Base-by-base conservation (phyloP, 2,888 invertebrate species). In the Altica lythri region DNA sequence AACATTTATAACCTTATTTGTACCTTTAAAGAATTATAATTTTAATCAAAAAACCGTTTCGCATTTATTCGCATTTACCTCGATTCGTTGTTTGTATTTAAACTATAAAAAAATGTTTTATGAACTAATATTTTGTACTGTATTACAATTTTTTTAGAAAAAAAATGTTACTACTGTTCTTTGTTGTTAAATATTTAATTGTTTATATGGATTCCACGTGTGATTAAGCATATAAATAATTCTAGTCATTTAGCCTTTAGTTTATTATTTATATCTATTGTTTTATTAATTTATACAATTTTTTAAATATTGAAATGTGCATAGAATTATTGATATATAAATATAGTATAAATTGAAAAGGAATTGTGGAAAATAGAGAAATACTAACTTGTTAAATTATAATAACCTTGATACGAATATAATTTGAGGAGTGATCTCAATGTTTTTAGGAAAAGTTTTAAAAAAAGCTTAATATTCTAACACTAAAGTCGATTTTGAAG, bases 351-450 rank as follows among this genome's bases (percentile, higher is more conserved):
- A 61, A 59, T 58, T 60, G 53, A 58, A 42, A 44, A 58, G 56
- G 61, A 56, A 57, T 61, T 59, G 59, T 55, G 44, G 56, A 52
- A 48, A 48, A 49, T 49, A 49, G 53, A 60, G 45, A 52, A 53
- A 51, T 38, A 55, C 49, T 57, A 60, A 55, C 53, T 51, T 58
- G 57, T 60, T 57, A 45, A 58, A 53, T 47, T 42, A 43, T 54
- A 54, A 52, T 60, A 29, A 29, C 10, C 52, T 49, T 50, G n/a
- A 45, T 50, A 46, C 51, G 16, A 42, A 46, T 50, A 55, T 60
- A 57, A 59, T 61, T 59, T 57, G 62, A 56, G 48, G 58, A 61
- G 58, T 50, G 62, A 66, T 68, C 64, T 65, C 65, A 62, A 57
- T 68, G 65, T 66, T 63, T 62, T 59, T 59, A 63, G 57, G 55